Base-by-base conservation (phyloP, 2,113 vertebrate genomes). In the Rutilus rutilus region DNA sequence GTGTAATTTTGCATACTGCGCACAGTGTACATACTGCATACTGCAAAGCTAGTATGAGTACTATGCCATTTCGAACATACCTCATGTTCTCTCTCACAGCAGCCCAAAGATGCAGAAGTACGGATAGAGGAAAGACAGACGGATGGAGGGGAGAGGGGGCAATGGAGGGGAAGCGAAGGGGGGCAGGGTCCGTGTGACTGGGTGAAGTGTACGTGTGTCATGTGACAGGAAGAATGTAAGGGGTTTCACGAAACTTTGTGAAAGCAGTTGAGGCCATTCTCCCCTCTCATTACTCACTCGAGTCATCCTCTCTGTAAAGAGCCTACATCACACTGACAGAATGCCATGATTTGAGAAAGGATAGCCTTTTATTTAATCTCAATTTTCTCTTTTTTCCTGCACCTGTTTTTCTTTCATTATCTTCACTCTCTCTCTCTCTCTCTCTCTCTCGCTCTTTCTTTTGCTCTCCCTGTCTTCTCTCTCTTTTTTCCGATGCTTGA, bases 401-500 rank as follows among this genome's bases (percentile, higher is more conserved):
- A 95, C 93, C 91, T 95, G 94, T 94, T 96, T 95, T 94, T 95
- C 94, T 97, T 96, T 96, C 93, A 90, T 95, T 95, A 93, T 95
- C 92, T 95, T 94, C 94, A 92, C 94, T 94, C 92, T 93, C 93
- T 94, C 92, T 83, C 45, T 75, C 52, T 78, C 77, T 82, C n/a
- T 90, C 82, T 84, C 89, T 87, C 19, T 87, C 6, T 86, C 52
- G 81, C 39, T 88, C 62, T 88, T 74, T 84, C 71, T 86, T 50
- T 86, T 90, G 91, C 86, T 91, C 87, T 91, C n/a, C 88, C 57
- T 83, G 25, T 85, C 57, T 83, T 82, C n/a, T 90, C 83, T 84
- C 89, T 87, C 19, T 87, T 93, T 94, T 96, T 97, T 97, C 96
- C 96, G 97, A 97, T 96, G 97, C 97, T 97, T 97, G 97, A 97